Percentiles rank a stretch among this genome's conserved stretches.
Conservation (phyloP, 2,797 vertebrate genomes). For the Neosilurus mollespiculum region DNA sequence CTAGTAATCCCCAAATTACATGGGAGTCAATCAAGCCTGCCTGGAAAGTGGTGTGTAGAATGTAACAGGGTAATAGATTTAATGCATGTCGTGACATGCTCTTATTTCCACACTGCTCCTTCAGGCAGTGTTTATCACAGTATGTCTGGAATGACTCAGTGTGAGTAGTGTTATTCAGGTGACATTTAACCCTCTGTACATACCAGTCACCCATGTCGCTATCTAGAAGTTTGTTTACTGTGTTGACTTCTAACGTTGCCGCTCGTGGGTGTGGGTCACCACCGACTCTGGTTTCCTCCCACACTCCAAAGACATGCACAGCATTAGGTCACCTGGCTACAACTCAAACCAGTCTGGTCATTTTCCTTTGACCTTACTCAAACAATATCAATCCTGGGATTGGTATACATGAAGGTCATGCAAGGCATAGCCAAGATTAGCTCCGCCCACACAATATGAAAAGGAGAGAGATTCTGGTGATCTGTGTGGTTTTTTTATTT, state of each 20-base stretch:
- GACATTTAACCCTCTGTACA: background rate
- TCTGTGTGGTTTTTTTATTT: too few relatives aligned
- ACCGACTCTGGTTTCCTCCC: too few relatives aligned
- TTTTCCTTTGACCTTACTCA: background rate
- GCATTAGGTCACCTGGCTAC: background rate
- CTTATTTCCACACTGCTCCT: background rate
- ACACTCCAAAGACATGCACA: too few relatives aligned
- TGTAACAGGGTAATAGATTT: background rate
- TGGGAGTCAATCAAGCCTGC: background rate
- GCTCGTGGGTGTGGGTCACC: background rate
- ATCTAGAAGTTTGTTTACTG: background rate
- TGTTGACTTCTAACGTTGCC: background rate
- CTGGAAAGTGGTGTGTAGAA: constrained; percentile 5
- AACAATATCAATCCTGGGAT: background rate
- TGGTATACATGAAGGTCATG: background rate
- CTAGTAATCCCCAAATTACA: background rate
- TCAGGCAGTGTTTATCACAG: constrained; percentile 12
- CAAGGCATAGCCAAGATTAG: background rate
- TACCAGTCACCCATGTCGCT: background rate
- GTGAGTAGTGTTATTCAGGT: background rate
- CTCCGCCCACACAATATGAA: background rate
- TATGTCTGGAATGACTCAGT: background rate
- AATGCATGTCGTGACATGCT: constrained; percentile 1
- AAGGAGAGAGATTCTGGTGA: background rate
- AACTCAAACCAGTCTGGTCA: background rate